Conservation (phyloP, 37 sponge, comb jelly and placozoan species). For the Theonella swinhoei region DNA sequence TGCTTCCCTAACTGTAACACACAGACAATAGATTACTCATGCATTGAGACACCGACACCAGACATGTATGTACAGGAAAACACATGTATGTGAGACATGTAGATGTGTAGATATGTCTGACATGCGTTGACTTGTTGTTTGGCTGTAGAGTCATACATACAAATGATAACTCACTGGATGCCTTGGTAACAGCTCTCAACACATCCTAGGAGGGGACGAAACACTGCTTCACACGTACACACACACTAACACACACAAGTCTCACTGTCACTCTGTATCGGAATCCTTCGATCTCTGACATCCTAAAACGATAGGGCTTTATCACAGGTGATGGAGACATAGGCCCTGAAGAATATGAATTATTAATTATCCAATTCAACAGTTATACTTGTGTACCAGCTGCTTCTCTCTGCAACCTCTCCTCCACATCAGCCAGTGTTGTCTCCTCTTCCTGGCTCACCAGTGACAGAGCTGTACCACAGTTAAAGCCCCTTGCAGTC, state of each 20-base stretch:
- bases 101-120: not conserved
- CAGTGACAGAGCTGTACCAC: conserved; percentile 87
- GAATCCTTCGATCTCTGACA: conserved; percentile 96
- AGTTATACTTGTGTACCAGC: conserved; percentile 14
- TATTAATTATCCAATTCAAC: not conserved
- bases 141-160: not conserved
- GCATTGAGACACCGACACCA: not conserved
- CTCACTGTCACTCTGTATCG: conserved; percentile 88
- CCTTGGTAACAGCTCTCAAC: conserved; percentile 81
- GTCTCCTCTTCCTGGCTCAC: conserved; percentile 77
- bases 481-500: conserved; percentile 87
- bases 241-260: not conserved
- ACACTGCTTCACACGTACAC: not conserved
- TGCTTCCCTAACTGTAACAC: conserved; percentile 78
- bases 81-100: conserved; percentile 3
- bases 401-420: conserved; percentile 46
- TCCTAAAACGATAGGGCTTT: conserved; percentile 90
- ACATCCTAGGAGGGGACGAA: conserved; percentile 65
- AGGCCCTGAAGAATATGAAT: not conserved
- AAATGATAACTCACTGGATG: conserved; percentile 51
- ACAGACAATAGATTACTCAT: not conserved
- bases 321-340: conserved; percentile 3
- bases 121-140: not conserved
- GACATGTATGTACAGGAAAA: not conserved
- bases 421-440: conserved; percentile 45